Conservation (phyloP, 2,888 invertebrate genomes). For the Amphipyra tragopoginis region DNA sequence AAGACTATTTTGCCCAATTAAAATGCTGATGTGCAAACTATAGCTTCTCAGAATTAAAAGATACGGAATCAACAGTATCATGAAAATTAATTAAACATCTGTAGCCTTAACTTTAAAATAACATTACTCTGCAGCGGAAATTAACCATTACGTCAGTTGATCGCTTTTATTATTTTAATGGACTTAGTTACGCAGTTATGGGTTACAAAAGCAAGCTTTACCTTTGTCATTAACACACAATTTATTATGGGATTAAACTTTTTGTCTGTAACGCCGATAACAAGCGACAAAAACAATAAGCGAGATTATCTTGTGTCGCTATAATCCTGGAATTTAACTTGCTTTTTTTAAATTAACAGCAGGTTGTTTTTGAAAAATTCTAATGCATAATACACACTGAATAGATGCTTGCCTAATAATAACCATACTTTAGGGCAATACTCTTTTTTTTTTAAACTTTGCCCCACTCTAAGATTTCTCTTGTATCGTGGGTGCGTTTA, state of each 20-base stretch:
- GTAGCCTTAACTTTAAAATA: slow-evolving; percentile 42
- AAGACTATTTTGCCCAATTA: no score
- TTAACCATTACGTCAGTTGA: slow-evolving; percentile 58
- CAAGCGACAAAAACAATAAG: slow-evolving; percentile 14
- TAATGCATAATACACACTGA: no score
- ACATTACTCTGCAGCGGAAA: slow-evolving; percentile 40
- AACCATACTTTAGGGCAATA: no score
- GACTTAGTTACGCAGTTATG: slow-evolving; percentile 65
- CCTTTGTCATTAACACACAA: slow-evolving; percentile 52
- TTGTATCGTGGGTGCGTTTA: no score
- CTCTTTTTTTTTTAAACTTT: no score
- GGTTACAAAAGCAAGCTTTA: slow-evolving; percentile 56
- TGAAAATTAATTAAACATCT: slow-evolving; percentile 28
- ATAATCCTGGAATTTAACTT: slow-evolving; percentile 1
- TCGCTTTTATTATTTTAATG: slow-evolving; percentile 68
- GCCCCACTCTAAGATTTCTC: no score
- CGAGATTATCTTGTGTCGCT: slow-evolving; percentile 19
- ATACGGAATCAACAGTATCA: slow-evolving; percentile 31
- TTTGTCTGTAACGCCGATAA: slow-evolving; percentile 11
- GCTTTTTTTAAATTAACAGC: background rate
- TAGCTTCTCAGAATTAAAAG: slow-evolving; percentile 6
- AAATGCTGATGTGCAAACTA: background rate
- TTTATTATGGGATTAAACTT: slow-evolving; percentile 41
- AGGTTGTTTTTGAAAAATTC: background rate
- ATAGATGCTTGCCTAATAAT: no score